Conservation (phyloP, 2,797 vertebrate genomes). For the Lagodon rhomboides region DNA sequence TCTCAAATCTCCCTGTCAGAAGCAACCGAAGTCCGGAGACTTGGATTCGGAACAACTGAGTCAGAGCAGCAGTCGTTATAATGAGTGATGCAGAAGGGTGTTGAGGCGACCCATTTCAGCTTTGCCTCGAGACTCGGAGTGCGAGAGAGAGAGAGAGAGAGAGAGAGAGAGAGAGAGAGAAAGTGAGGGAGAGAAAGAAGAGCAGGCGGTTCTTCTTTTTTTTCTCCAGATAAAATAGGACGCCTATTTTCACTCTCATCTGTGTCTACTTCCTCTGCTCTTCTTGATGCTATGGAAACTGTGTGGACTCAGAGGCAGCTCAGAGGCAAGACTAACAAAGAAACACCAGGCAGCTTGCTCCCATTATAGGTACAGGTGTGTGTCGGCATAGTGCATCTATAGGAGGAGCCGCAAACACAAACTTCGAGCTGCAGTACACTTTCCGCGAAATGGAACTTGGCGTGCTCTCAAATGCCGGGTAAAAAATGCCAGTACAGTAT, state of each 20-base stretch:
- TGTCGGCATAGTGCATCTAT: conserved; percentile 30
- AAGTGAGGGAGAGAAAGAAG: conserved; percentile 35
- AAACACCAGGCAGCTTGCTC: conserved; percentile 53
- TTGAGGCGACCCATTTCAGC: conserved; percentile 76
- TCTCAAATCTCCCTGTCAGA: conserved; percentile 18
- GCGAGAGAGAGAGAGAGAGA: conserved; percentile 27
- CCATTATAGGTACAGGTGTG: conserved; percentile 48
- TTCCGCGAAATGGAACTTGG: conserved; percentile 14
- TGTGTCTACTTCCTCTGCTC: conserved; percentile 63
- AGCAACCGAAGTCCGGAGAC: conserved; percentile 42
- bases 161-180: conserved; percentile 15
- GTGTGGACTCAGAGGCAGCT: conserved; percentile 53
- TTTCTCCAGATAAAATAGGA: conserved; percentile 77
- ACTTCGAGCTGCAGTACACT: conserved; percentile 9
- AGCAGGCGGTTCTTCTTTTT: conserved; percentile 57
- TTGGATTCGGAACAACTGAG: conserved; percentile 49
- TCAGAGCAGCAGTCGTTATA: conserved; percentile 47
- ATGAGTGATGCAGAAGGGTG: conserved; percentile 51
- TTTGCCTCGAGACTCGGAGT: conserved; percentile 57
- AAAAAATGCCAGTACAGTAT: conserved; percentile 35
- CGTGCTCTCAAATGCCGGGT: conserved; percentile 10
- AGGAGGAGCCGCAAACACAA: conserved; percentile 26
- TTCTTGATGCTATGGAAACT: conserved; percentile 70
- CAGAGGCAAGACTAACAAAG: conserved; percentile 40
- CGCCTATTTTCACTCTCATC: conserved; percentile 79